phyloP scores from a whole-genome alignment of 2,888 invertebrate genomes.

The Dorcus hopei region DNA sequence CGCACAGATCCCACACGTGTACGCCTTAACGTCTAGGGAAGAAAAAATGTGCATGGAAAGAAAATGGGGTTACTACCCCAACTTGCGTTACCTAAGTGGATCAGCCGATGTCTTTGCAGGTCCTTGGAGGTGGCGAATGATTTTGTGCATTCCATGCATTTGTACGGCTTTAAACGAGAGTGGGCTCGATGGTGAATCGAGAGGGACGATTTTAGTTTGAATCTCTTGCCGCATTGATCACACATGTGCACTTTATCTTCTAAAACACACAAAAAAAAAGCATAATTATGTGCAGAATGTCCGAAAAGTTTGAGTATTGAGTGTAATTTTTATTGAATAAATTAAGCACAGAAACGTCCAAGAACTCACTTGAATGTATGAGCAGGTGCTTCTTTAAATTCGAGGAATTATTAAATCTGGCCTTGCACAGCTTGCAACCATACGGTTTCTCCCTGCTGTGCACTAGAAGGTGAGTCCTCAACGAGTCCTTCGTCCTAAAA shows the following conservation, averaged over 20 bases:
- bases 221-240: slow-evolving; percentile 59
- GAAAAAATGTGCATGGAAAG: slow-evolving; percentile 14
- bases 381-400: slow-evolving; percentile 67
- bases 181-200: slow-evolving; percentile 58
- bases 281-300: no score
- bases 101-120: slow-evolving; percentile 65
- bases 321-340: no score
- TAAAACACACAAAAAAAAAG: slow-evolving; percentile 33
- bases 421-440: slow-evolving; percentile 58
- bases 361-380: slow-evolving; percentile 54
- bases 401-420: slow-evolving; percentile 60
- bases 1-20: slow-evolving; percentile 67
- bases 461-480: slow-evolving; percentile 60
- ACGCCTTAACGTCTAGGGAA: slow-evolving; percentile 63
- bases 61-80: not conserved
- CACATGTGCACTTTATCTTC: slow-evolving; percentile 58
- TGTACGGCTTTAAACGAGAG: slow-evolving; percentile 53
- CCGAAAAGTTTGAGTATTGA: no score
- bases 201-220: slow-evolving; percentile 58
- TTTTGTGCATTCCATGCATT: slow-evolving; percentile 65
- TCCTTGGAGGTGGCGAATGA: slow-evolving; percentile 67
- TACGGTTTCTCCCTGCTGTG: slow-evolving; percentile 64
- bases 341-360: no score
- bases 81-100: slow-evolving; percentile 58
- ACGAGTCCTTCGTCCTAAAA: slow-evolving; percentile 58